Percentiles rank a stretch among this genome's conserved stretches.
These are phyloP conservation scores for Salvelinus fontinalis DNA, from an alignment of 2,113 vertebrate genomes.

Conservation along the genomic window DNA sequence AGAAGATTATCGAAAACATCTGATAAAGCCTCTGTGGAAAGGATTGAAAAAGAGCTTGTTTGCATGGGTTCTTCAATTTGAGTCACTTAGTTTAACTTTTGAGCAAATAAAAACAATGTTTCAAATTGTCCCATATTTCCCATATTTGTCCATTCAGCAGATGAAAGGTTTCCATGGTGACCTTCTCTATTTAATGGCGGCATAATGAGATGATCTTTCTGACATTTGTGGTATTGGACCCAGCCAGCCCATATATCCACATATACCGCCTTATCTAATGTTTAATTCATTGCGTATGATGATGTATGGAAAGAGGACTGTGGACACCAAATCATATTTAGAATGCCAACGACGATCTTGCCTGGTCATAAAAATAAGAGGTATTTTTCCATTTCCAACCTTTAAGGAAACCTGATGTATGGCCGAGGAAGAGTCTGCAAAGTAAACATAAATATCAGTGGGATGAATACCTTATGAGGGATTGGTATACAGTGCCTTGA, in stretches of 20 bases:
- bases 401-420: background rate
- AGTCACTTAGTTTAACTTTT: background rate
- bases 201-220: conserved; percentile 8
- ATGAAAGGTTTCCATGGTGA: conserved; percentile 6
- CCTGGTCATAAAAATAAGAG: conserved; percentile 5
- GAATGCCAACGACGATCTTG: background rate
- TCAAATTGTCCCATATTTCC: background rate
- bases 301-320: conserved; percentile 10
- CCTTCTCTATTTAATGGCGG: conserved; percentile 11
- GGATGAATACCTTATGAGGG: background rate
- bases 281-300: conserved; percentile 12
- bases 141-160: background rate
- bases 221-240: conserved; percentile 4
- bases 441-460: conserved; percentile 2
- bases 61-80: background rate
- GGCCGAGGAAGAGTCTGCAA: background rate
- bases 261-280: conserved; percentile 16
- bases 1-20: background rate
- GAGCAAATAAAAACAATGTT: background rate
- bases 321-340: conserved; percentile 11
- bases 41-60: background rate
- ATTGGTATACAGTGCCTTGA: too few species aligned
- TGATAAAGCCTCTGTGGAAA: conserved; percentile 1
- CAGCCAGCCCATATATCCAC: conserved; percentile 5
- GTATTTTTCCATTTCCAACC: conserved; percentile 2